Base-by-base conservation (phyloP, 2,113 vertebrate genomes). In the Mohoua ochrocephala region DNA sequence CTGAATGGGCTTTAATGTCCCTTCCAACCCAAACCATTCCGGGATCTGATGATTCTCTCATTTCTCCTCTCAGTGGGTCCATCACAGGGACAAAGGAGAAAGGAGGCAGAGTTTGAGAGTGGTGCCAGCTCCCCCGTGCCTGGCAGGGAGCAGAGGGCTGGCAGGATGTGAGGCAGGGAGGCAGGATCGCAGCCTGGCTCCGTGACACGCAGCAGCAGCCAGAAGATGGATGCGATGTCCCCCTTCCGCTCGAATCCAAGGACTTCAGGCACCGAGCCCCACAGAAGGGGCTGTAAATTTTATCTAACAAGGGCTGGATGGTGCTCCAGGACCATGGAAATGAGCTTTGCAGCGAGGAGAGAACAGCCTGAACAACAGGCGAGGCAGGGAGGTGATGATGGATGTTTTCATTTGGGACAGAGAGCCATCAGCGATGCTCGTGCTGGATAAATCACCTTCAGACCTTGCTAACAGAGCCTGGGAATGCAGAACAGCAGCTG, bases 391-490 rank as follows among this genome's bases (percentile, higher is more conserved):
- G 92, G 64, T 0, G 39, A 75, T 71, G 93, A 87, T 7, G 21
- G 92, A 93, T 91, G 80, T 45, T 49, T 74, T 70, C 77, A 67
- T 47, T 17, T 28, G 80, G 93, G 92, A 93, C 73, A 31, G 52
- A 74, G 71, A 89, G 89, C 45, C 77, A 44, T 6, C 81, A 95
- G 80, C 8, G 0, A 33, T 0, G 6, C 33, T 8, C 2, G 52
- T 9, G 39, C 69, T 39, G 77, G 87, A 89, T 89, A 91, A 93
- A 95, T 75, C 87, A 92, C 86, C 89, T n/a, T 47, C 71, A 59
- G 90, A 27, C 60, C 75, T 11, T 35, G 64, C 68, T 64, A 45
- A 15, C 50, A 45, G 39, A 65, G 83, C 54, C 69, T 74, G 81
- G 84, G 71, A 84, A 54, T 1, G 33, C 27, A 52, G 84, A 78